These are phyloP conservation scores for Drosophila baimaii DNA, from an alignment of 1,140 invertebrate genomes.

Conservation along the genomic window DNA sequence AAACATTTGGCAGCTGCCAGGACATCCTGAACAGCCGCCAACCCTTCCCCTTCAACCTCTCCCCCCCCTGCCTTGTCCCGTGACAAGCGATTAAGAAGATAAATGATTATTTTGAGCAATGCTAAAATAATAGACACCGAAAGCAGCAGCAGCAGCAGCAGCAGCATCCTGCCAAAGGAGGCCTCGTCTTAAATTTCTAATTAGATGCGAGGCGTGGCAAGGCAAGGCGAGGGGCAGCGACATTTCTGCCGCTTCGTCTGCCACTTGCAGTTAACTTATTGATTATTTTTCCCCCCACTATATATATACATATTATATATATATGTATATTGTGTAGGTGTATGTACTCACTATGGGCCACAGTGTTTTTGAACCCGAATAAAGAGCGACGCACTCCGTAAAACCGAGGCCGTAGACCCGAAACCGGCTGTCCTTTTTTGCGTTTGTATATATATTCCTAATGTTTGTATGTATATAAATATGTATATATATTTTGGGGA, in stretches of 20 bases:
- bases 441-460: neutral
- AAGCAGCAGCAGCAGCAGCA: neutral
- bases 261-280: conserved; percentile 39
- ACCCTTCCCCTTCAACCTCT: neutral
- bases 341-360: conserved; percentile 5
- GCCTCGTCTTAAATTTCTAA: conserved; percentile 64
- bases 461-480: conserved; percentile 1
- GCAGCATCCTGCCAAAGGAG: conserved; percentile 8
- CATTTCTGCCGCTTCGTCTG: conserved; percentile 28
- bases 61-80: neutral
- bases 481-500: neutral
- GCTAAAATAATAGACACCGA: conserved; percentile 53
- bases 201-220: conserved; percentile 38
- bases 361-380: conserved; percentile 36
- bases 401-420: conserved; percentile 43
- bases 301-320: neutral
- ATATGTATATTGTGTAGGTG: neutral
- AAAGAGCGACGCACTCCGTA: conserved; percentile 39
- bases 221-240: conserved; percentile 7
- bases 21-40: conserved; percentile 13
- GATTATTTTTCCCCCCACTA: conserved; percentile 39
- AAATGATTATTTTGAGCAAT: conserved; percentile 79
- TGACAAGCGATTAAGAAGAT: conserved; percentile 73
- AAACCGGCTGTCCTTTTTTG: conserved; percentile 47
- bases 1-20: conserved; percentile 71